Evolutionary conservation across 2,113 vertebrate species (phyloP), one percentile per base, ranked within the genome.

Genomic region (Eupsittula cactorum): DNA sequence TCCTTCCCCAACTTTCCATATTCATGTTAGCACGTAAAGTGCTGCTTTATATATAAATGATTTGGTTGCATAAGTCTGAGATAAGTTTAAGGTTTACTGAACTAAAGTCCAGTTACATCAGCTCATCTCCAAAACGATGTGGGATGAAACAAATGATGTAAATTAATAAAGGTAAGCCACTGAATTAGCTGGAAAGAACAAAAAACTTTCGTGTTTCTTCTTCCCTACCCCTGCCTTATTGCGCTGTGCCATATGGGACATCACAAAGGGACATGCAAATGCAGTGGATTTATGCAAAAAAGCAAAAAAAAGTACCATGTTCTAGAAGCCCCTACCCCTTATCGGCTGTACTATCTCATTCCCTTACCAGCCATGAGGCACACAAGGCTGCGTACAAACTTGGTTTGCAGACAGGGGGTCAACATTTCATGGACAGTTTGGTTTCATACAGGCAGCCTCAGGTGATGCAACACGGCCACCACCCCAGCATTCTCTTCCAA

Each of bases 401-500:
- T 37, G 4, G 4, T 49, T n/a, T 63, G 39, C n/a, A 25, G 39
- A 17, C 10, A 12, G 42, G 33, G 64, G 39, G 8, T 37, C 25
- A 60, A 18, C 4, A 11, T 5, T 42, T 37, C 11, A 21, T 0
- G 3, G 19, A 7, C 19, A 42, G 52, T 42, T 29, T 11, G 21
- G 24, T 44, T 75, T 28, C 39, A 46, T 29, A 11, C 28, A 41
- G 42, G 41, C 1, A 4, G 20, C 77, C 41, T 52, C 50, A 41
- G 69, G 5, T 0, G 0, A 35, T 3, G 5, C 25, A 25, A 57
- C 33, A 86, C 2, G 15, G 41, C 64, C 10, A 10, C 65, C 2
- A 0, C 17, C 15, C 7, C 41, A 19, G 13, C 11, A 9, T 8
- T 14, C 37, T 25, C 10, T 10, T 6, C 41, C 2, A 0, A n/a